phyloP scores from a whole-genome alignment of 2,888 invertebrate genomes.

The Microchrysa polita region DNA sequence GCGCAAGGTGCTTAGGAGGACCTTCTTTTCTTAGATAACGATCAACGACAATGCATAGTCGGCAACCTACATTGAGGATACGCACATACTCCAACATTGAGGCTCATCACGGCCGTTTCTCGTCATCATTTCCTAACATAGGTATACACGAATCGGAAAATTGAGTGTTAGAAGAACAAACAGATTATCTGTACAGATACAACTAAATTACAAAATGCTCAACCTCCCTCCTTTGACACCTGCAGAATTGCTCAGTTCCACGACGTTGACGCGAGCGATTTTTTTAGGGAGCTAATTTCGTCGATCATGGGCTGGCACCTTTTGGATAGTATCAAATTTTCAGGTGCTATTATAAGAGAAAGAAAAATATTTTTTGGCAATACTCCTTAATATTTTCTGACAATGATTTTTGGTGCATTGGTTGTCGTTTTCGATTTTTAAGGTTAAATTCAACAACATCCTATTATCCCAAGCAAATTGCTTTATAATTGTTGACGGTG shows the following conservation, averaged over 20 bases:
- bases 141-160: slow-evolving; percentile 34
- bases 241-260: slow-evolving; percentile 7
- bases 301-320: neutral
- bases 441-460: slow-evolving; percentile 11
- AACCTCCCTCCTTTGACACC: slow-evolving; percentile 37
- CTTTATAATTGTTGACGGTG: slow-evolving; percentile 38
- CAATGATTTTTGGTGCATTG: slow-evolving; percentile 8
- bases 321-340: slow-evolving; percentile 25
- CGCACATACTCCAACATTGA: slow-evolving; percentile 8
- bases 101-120: neutral
- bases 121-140: slow-evolving; percentile 19
- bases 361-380: neutral
- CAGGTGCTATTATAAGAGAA: slow-evolving; percentile 11
- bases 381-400: neutral
- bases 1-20: slow-evolving; percentile 41
- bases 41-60: slow-evolving; percentile 7
- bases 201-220: slow-evolving; percentile 19
- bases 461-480: slow-evolving; percentile 39
- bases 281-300: slow-evolving; percentile 24
- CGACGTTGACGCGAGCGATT: neutral
- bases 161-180: slow-evolving; percentile 42
- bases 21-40: slow-evolving; percentile 11
- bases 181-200: slow-evolving; percentile 24
- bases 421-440: slow-evolving; percentile 6
- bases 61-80: slow-evolving; percentile 15